phyloP scores from a whole-genome alignment of 2,888 invertebrate genomes.

The Athalia cordata region DNA sequence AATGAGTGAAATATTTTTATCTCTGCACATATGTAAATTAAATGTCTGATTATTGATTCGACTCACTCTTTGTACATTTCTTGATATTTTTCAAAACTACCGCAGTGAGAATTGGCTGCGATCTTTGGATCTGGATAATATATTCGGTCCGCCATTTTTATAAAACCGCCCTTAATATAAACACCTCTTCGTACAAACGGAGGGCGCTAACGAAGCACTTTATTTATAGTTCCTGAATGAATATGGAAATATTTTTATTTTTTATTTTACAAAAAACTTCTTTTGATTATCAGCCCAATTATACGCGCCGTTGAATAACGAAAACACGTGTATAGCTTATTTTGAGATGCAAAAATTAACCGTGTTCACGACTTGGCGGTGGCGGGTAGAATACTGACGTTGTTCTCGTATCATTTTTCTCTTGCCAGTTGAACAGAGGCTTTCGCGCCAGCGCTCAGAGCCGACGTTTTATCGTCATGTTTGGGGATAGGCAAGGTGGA shows the following conservation, averaged over 20 bases:
- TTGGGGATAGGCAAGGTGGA: not conserved
- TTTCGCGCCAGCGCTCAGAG: conserved; percentile 8
- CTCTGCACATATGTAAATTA: not conserved
- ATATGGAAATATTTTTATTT: not conserved
- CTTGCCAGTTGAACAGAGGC: not conserved
- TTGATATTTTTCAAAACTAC: conserved; percentile 84
- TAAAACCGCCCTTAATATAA: conserved; percentile 2
- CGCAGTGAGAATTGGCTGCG: conserved; percentile 79
- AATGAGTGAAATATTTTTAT: not conserved
- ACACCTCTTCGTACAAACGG: not conserved
- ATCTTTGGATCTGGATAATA: conserved; percentile 78
- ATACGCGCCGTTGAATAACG: not conserved
- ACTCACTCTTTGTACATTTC: conserved; percentile 84
- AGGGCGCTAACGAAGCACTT: too few species aligned
- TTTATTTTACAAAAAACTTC: not conserved
- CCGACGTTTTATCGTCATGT: not conserved
- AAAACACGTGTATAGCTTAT: conserved; percentile 7
- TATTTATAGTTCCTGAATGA: too few species aligned
- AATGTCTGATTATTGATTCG: not conserved
- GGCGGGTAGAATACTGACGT: conserved; percentile 24
- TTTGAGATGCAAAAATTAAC: not conserved
- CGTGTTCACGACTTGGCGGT: not conserved
- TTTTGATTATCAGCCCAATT: too few species aligned
- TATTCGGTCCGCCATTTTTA: conserved; percentile 72
- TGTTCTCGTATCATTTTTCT: not conserved